A percentile compares a stretch with the other conserved stretches of the same genome.
phyloP scores from a whole-genome alignment of 2,113 vertebrate genomes.

The Grantiella picta region DNA sequence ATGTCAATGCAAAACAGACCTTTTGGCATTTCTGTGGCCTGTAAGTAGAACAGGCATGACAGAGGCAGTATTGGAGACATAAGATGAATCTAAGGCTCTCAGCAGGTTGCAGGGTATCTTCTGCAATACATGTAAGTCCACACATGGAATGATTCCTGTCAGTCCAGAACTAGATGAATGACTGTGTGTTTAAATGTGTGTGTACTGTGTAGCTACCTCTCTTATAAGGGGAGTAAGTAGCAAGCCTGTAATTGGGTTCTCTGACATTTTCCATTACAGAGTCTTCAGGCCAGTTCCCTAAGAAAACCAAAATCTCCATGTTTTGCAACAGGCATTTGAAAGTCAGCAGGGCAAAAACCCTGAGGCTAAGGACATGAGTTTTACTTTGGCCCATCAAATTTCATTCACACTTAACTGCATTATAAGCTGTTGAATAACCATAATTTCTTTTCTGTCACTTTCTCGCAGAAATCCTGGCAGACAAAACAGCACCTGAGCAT shows the following conservation, averaged over 20 bases:
- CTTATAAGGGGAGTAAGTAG: neutral
- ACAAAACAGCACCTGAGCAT: neutral
- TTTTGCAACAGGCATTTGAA: constrained; percentile 37
- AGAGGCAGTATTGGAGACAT: neutral
- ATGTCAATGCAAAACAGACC: neutral
- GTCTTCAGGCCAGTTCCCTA: neutral
- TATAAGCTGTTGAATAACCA: constrained; percentile 34
- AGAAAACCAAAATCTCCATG: neutral
- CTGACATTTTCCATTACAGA: neutral
- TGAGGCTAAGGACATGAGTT: neutral
- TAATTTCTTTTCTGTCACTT: constrained; percentile 3
- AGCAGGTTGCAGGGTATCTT: neutral
- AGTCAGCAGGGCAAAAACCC: neutral
- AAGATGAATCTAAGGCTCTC: neutral
- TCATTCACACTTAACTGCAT: neutral
- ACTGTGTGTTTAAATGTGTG: neutral
- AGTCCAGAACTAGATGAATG: neutral
- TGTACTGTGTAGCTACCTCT: neutral
- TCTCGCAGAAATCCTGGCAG: constrained; percentile 18
- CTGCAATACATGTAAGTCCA: neutral
- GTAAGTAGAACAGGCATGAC: neutral
- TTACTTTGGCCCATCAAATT: constrained; percentile 20
- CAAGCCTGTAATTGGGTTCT: neutral
- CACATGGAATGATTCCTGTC: neutral
- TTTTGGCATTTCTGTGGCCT: neutral